These are phyloP conservation scores for Emberiza fucata DNA, from an alignment of 2,113 vertebrate species.

Conservation along the genomic window DNA sequence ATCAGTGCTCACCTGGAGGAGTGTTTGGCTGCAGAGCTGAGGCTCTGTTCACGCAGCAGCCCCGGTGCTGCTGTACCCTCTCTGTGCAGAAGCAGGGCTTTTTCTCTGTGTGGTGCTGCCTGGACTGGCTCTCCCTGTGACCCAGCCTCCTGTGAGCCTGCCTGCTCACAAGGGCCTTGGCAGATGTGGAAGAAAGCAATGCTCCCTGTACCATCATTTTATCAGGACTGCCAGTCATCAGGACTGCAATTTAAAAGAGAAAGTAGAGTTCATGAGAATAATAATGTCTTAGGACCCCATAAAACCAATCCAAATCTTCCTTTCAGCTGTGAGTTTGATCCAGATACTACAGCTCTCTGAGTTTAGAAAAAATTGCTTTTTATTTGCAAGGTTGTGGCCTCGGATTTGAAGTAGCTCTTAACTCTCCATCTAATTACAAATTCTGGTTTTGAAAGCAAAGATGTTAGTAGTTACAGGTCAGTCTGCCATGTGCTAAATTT, in stretches of 20 bases:
- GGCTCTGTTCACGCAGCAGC: background rate
- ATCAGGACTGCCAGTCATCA: background rate
- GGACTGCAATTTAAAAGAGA: background rate
- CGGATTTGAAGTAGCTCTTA: background rate
- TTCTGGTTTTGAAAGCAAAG: background rate
- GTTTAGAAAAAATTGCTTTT: background rate
- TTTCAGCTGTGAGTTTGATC: background rate
- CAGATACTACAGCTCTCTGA: background rate
- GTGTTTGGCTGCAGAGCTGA: background rate
- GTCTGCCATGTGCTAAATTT: background rate
- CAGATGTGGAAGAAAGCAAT: background rate
- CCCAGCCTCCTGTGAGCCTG: background rate
- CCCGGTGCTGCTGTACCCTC: background rate
- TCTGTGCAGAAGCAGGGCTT: background rate
- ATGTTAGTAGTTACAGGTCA: background rate
- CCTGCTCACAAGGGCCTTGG: background rate
- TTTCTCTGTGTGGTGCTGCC: background rate
- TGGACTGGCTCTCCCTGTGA: background rate
- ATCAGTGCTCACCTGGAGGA: background rate
- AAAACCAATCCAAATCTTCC: background rate
- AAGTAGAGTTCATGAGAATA: background rate
- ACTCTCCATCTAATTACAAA: background rate
- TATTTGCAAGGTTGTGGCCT: background rate
- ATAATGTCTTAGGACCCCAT: background rate
- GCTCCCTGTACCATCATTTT: background rate